phyloP scores from a whole-genome alignment of 2,888 invertebrate genomes.

The Epistrophe eligans region DNA sequence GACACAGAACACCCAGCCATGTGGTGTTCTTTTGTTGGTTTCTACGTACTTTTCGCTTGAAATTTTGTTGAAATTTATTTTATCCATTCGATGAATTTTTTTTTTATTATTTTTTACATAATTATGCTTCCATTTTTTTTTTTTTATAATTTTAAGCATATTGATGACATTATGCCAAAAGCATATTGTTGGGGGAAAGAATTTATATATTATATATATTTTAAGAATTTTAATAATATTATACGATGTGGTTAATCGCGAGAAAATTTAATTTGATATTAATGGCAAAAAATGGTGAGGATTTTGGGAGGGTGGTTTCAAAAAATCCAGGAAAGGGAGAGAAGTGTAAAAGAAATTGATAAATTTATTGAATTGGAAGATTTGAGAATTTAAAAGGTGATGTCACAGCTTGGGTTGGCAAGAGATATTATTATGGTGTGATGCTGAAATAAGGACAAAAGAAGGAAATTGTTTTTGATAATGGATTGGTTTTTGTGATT shows the following conservation, averaged over 20 bases:
- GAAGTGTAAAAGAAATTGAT: constrained; percentile 1
- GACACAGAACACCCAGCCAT: background rate
- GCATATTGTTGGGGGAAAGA: constrained; percentile 5
- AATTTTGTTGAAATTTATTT: constrained; percentile 57
- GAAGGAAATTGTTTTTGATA: background rate
- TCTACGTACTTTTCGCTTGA: constrained; percentile 1
- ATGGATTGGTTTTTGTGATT: constrained; percentile 24
- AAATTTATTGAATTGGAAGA: constrained; percentile 11
- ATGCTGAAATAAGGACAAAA: background rate
- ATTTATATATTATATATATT: constrained; percentile 18
- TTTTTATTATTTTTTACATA: constrained; percentile 43
- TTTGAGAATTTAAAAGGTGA: background rate
- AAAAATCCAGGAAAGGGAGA: background rate
- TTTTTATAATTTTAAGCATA: constrained; percentile 52
- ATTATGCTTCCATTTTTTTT: constrained; percentile 50
- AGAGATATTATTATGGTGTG: background rate
- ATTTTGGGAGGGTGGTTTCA: background rate
- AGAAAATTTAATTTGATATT: constrained; percentile 54
- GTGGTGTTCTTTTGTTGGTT: constrained; percentile 17
- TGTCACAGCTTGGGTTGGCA: constrained; percentile 6
- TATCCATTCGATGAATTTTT: constrained; percentile 26
- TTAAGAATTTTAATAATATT: constrained; percentile 17
- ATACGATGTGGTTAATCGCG: constrained; percentile 43
- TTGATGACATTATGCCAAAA: constrained; percentile 33
- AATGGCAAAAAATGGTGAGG: constrained; percentile 27